These are phyloP conservation scores for Euclidia mi DNA, from an alignment of 2,888 invertebrate genomes.

Conservation along the genomic window DNA sequence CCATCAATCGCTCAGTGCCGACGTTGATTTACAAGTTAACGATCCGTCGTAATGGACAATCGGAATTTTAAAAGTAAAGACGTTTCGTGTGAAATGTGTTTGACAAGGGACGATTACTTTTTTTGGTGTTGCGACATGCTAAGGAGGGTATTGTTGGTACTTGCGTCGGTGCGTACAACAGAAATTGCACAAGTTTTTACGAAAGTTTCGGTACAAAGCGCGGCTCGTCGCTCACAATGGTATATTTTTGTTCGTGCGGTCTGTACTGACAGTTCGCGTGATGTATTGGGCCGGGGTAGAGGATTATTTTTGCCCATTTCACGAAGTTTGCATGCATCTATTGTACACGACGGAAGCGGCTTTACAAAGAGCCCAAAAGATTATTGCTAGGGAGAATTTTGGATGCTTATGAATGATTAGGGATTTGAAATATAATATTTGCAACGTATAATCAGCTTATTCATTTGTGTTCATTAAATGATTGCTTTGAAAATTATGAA, in stretches of 20 bases:
- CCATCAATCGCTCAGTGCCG: constrained; percentile 69
- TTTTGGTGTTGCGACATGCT: constrained; percentile 49
- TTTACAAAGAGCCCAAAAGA: constrained; percentile 81
- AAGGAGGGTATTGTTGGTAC: constrained; percentile 40
- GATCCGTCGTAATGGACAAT: constrained; percentile 60
- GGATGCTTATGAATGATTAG: constrained; percentile 76
- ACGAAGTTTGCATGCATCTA: constrained; percentile 88
- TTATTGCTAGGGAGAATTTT: constrained; percentile 78
- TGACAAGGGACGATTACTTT: constrained; percentile 59
- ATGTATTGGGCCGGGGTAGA: constrained; percentile 86
- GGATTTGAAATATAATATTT: constrained; percentile 76
- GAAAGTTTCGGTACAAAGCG: constrained; percentile 85
- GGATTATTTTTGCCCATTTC: constrained; percentile 90
- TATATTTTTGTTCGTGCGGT: constrained; percentile 89
- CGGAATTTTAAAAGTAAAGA: constrained; percentile 53
- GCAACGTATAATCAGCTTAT: constrained; percentile 56
- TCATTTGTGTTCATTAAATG: constrained; percentile 44
- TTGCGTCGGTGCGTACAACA: constrained; percentile 76
- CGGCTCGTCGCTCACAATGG: constrained; percentile 79
- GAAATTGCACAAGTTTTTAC: constrained; percentile 88
- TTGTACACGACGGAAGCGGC: constrained; percentile 87
- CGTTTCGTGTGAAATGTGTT: constrained; percentile 62
- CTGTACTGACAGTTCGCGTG: constrained; percentile 87
- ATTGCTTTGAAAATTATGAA: not conserved
- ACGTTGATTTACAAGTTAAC: constrained; percentile 70